Conservation (phyloP, 1,140 invertebrate species). For the Octopus bimaculoides region DNA sequence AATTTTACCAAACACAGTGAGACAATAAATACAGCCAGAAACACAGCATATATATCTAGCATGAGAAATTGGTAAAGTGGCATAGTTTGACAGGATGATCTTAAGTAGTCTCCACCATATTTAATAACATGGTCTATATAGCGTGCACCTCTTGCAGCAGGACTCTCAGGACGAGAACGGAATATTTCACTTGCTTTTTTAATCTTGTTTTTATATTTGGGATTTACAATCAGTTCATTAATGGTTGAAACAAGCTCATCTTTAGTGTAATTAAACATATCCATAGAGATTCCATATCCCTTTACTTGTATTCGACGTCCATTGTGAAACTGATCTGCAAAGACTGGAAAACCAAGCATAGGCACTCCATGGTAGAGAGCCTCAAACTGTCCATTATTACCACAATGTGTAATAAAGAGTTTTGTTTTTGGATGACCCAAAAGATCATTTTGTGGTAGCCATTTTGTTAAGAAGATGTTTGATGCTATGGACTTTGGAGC, state of each 20-base stretch:
- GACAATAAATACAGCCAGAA: slow-evolving; percentile 14
- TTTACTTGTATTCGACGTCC: slow-evolving; percentile 23
- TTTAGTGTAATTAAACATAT: slow-evolving; percentile 17
- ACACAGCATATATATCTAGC: slow-evolving; percentile 31
- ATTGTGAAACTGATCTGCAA: slow-evolving; percentile 67
- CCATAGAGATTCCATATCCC: slow-evolving; percentile 25
- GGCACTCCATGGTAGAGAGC: slow-evolving; percentile 37
- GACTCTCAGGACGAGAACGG: slow-evolving; percentile 25
- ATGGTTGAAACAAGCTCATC: slow-evolving; percentile 24
- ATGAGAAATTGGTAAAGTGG: slow-evolving; percentile 38
- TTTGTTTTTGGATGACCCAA: slow-evolving; percentile 61
- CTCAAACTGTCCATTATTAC: slow-evolving; percentile 36
- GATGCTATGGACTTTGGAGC: background rate
- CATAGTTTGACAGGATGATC: slow-evolving; percentile 29
- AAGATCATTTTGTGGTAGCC: slow-evolving; percentile 41
- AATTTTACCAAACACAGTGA: background rate
- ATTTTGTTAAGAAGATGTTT: slow-evolving; percentile 27
- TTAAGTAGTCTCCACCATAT: slow-evolving; percentile 39
- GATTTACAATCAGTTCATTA: slow-evolving; percentile 24
- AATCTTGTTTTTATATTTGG: slow-evolving; percentile 29
- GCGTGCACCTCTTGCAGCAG: slow-evolving; percentile 29
- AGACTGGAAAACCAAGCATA: slow-evolving; percentile 68
- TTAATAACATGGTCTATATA: slow-evolving; percentile 42
- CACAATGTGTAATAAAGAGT: slow-evolving; percentile 40
- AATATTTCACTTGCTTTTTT: slow-evolving; percentile 34